Evolutionary conservation across 2,888 invertebrate species (phyloP).

Genomic region (Pseudococcus longispinus): DNA sequence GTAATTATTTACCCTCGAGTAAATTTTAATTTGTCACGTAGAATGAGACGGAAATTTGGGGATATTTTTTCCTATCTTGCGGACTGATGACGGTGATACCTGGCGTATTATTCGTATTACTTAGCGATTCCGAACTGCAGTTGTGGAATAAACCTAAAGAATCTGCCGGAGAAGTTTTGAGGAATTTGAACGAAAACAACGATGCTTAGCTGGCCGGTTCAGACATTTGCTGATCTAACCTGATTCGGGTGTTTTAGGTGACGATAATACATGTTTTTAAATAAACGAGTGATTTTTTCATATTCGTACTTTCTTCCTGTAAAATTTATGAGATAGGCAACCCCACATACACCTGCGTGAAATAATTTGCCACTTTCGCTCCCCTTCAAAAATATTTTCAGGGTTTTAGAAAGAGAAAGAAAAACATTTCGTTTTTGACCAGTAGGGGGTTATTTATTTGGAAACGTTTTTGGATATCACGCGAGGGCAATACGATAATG

Average conservation of each 20-base stretch:
- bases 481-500: neutral
- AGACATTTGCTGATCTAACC: neutral
- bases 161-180: neutral
- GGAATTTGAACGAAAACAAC: neutral
- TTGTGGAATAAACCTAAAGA: neutral
- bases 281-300: too few species aligned
- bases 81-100: neutral
- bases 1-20: neutral
- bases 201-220: neutral
- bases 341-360: too few species aligned
- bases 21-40: neutral
- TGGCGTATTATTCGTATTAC: neutral
- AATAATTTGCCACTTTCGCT: too few species aligned
- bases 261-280: too few species aligned
- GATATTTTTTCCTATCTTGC: neutral
- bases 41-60: neutral
- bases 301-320: too few species aligned
- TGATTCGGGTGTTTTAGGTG: neutral
- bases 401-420: too few species aligned
- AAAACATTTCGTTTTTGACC: too few species aligned
- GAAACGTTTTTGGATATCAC: neutral
- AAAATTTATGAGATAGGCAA: too few species aligned
- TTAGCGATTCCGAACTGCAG: neutral
- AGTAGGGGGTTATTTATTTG: too few species aligned
- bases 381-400: too few species aligned